A percentile compares a stretch with the other conserved stretches of the same genome.
Conservation (phyloP, 1,140 invertebrate species). For the Drosophila carrolli region DNA sequence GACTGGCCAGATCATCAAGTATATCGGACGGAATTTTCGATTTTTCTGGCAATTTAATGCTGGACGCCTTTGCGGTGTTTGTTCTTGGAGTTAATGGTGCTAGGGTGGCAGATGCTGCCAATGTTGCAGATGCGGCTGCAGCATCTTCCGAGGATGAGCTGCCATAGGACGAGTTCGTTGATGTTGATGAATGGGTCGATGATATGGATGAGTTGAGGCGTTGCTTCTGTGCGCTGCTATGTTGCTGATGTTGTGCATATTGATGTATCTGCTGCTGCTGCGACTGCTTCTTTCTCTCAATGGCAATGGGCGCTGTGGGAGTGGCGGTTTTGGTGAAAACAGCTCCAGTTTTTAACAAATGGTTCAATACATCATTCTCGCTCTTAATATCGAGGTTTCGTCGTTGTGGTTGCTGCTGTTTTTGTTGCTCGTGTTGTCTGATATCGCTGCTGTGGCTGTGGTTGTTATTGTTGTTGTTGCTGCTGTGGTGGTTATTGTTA, state of each 20-base stretch:
- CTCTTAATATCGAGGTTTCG: slow-evolving; percentile 64
- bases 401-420: slow-evolving; percentile 55
- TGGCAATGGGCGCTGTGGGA: slow-evolving; percentile 60
- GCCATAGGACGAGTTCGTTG: slow-evolving; percentile 63
- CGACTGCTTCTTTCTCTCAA: slow-evolving; percentile 50
- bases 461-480: slow-evolving; percentile 26
- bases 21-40: slow-evolving; percentile 84
- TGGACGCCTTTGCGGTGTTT: slow-evolving; percentile 62
- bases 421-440: slow-evolving; percentile 28
- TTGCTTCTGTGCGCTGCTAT: slow-evolving; percentile 71
- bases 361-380: slow-evolving; percentile 63
- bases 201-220: slow-evolving; percentile 80
- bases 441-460: slow-evolving; percentile 28
- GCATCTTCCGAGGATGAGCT: slow-evolving; percentile 61
- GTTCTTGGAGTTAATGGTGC: slow-evolving; percentile 17
- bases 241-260: slow-evolving; percentile 39
- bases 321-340: slow-evolving; percentile 60
- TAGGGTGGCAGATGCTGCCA: slow-evolving; percentile 6
- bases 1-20: slow-evolving; percentile 87
- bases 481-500: slow-evolving; percentile 55
- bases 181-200: slow-evolving; percentile 72
- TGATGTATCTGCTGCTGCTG: slow-evolving; percentile 38
- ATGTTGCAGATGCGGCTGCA: slow-evolving; percentile 15
- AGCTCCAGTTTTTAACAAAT: slow-evolving; percentile 70
- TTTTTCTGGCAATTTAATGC: slow-evolving; percentile 81